Percentiles rank a stretch among this genome's conserved stretches.
phyloP scores from a whole-genome alignment of 2,113 vertebrate genomes.

The Odobenus rosmarus region DNA sequence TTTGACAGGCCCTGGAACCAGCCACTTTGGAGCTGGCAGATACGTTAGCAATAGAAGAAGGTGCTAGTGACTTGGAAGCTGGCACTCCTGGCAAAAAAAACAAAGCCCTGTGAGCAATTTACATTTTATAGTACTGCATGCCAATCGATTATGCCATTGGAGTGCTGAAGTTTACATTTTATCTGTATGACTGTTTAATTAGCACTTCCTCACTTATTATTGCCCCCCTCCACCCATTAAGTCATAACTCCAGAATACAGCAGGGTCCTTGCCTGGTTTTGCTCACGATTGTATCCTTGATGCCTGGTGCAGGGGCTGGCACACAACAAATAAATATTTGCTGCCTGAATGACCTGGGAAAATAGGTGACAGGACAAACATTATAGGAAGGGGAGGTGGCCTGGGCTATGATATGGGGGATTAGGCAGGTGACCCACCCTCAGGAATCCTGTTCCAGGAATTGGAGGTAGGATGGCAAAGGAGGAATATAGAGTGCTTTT shows the following conservation, averaged over 20 bases:
- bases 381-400: not conserved
- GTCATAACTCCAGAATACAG: not conserved
- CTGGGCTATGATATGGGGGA: not conserved
- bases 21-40: constrained; percentile 34
- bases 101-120: constrained; percentile 10
- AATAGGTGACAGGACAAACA: not conserved
- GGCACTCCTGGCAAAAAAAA: not conserved
- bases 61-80: constrained; percentile 40
- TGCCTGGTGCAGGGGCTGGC: not conserved
- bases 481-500: not conserved
- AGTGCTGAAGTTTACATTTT: not conserved
- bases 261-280: not conserved
- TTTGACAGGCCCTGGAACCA: constrained; percentile 20
- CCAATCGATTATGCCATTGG: not conserved
- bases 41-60: not conserved
- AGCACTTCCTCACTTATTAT: not conserved
- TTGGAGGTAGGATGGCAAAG: not conserved
- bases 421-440: not conserved
- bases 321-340: not conserved
- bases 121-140: constrained; percentile 17
- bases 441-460: not conserved
- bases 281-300: not conserved
- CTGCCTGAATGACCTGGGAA: not conserved
- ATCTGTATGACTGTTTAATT: constrained; percentile 19
- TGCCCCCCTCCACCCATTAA: fast-evolving